Evolutionary conservation across 1,140 invertebrate species (phyloP), one percentile per base, ranked within the genome.

Genomic region (Caenorhabditis elegans): DNA sequence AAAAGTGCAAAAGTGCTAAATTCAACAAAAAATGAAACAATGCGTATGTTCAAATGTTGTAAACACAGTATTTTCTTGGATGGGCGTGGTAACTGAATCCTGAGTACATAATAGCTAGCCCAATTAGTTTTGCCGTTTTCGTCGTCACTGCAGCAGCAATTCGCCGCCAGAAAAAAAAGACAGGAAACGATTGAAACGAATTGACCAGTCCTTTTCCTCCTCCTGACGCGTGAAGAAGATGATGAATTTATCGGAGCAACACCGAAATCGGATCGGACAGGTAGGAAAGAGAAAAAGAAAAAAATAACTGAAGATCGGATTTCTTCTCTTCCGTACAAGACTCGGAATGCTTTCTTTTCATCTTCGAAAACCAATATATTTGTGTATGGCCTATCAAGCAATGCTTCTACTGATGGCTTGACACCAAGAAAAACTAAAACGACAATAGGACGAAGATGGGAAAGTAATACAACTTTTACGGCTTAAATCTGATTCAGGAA

Each of bases 151-250:
- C n/a, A n/a, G n/a, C n/a, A 31, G 53, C 53, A 60, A 31, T 39
- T 70, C 34, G 60, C 34, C 36, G n/a, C n/a, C 34, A 26, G 60
- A 70, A 24, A 26, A 70, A 26, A 70, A 26, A 70, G 34, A 70
- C 60, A 70, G 60, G 60, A 70, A 70, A 39, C 17, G 60, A 70
- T 39, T 70, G 60, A 70, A 70, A 39, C 17, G 60, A 70, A 70
- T 70, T 70, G 60, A 70, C 60, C 34, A 70, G 60, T 70, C 60
- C 60, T n/a, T 5, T 43, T n/a, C n/a, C n/a, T n/a, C n/a, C n/a
- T n/a, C n/a, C n/a, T n/a, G n/a, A n/a, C n/a, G n/a, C n/a, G n/a
- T n/a, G n/a, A n/a, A n/a, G n/a, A n/a, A n/a, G n/a, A 15, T 43
- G 39, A 43, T 15, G 39, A 43, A 43, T 5, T 43, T 43, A 43